Evolutionary conservation across 2,888 invertebrate genomes (phyloP).

Genomic region (Drosophila percnosoma): DNA sequence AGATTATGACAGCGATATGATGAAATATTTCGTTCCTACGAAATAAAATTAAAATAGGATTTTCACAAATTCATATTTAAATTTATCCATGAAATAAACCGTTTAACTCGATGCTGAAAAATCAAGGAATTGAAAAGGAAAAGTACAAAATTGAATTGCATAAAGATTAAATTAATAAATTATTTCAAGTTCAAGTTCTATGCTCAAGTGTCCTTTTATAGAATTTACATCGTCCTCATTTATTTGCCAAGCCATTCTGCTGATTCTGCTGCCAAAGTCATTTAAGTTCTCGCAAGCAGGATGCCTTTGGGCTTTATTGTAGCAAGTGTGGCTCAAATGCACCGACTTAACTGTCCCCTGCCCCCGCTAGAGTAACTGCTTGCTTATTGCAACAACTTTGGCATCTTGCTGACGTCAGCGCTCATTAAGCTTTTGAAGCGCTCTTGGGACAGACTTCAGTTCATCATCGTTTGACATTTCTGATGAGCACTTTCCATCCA

Average conservation of each 20-base stretch:
- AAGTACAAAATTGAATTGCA: not conserved
- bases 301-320: not conserved
- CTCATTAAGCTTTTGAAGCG: slow-evolving; percentile 51
- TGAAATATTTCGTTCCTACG: not conserved
- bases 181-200: not conserved
- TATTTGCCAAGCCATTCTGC: not conserved
- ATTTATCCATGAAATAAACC: not conserved
- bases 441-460: not conserved
- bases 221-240: not conserved
- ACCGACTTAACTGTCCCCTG: not conserved
- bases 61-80: not conserved
- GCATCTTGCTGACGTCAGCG: slow-evolving; percentile 39
- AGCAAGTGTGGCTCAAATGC: not conserved
- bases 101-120: not conserved
- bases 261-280: slow-evolving; percentile 16
- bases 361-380: not conserved
- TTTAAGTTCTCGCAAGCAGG: slow-evolving; percentile 13
- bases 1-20: not conserved
- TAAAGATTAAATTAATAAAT: not conserved
- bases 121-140: not conserved
- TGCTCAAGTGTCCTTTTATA: not conserved
- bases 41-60: not conserved
- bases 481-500: not conserved
- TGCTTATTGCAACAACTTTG: slow-evolving; percentile 41
- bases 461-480: slow-evolving; percentile 14